Evolutionary conservation across 2,113 vertebrate species (phyloP).

Genomic region (Alethe castanea): DNA sequence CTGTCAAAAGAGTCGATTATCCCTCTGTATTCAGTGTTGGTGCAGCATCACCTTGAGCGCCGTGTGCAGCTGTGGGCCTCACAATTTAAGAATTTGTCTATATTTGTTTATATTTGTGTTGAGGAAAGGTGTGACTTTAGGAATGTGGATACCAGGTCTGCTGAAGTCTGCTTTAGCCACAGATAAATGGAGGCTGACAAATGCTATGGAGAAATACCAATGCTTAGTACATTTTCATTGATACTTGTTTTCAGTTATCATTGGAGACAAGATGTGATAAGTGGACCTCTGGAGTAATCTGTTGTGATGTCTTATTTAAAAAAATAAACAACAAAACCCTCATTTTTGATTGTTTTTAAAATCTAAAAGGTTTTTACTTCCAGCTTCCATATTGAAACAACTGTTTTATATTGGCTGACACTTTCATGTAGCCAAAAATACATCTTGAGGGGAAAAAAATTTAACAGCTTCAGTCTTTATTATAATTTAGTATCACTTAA

Average conservation of each 20-base stretch:
- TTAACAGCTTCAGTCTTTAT: neutral
- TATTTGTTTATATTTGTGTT: neutral
- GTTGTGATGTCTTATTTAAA: neutral
- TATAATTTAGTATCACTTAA: neutral
- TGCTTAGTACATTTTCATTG: neutral
- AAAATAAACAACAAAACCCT: neutral
- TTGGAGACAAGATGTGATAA: neutral
- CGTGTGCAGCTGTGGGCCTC: neutral
- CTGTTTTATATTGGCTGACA: neutral
- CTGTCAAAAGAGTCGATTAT: neutral
- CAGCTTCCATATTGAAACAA: neutral
- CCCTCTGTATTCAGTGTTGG: accelerated
- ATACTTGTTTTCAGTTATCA: neutral
- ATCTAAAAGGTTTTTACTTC: neutral
- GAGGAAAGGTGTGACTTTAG: neutral
- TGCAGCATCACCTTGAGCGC: neutral
- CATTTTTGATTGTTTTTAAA: neutral
- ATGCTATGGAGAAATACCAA: neutral
- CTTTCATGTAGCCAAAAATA: neutral
- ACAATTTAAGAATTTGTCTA: neutral
- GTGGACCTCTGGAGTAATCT: neutral
- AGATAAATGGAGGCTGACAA: neutral
- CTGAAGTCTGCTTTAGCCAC: neutral
- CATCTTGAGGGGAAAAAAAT: neutral
- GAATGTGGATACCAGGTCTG: neutral